Evolutionary conservation across 2,113 vertebrate genomes (phyloP).

Genomic region (Leptobrachium leishanense): DNA sequence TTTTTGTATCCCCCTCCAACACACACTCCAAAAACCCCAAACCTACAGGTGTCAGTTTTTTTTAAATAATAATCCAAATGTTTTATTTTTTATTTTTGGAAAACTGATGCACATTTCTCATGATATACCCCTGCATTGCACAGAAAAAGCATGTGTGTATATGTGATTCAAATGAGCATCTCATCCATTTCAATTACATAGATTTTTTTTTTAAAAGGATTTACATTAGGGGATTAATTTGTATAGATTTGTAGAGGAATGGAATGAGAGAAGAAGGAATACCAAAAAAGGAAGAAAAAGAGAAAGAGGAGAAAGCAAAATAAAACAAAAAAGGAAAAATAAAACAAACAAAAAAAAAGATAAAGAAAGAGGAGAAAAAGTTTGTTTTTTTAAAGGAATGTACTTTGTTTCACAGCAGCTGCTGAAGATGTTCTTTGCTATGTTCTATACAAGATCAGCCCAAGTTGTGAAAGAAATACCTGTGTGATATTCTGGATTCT

Average conservation of each 20-base stretch:
- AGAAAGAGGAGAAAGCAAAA: no score
- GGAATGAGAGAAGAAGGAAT: no score
- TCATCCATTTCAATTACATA: no score
- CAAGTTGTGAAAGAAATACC: neutral
- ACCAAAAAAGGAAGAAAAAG: neutral
- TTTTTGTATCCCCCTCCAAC: neutral
- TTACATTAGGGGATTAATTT: neutral
- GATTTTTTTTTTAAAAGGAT: no score
- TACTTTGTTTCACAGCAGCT: neutral
- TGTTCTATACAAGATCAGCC: neutral
- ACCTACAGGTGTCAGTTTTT: neutral
- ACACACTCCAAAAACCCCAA: neutral
- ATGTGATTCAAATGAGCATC: no score
- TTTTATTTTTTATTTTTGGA: neutral
- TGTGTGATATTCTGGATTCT: slow-evolving; percentile 35
- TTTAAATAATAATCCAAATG: neutral
- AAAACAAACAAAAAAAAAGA: neutral
- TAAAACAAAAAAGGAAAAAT: neutral
- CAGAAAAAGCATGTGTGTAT: neutral
- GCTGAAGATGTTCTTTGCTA: neutral
- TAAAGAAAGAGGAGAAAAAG: no score
- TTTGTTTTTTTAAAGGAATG: neutral
- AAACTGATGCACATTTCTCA: neutral
- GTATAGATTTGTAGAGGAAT: neutral
- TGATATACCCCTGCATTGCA: neutral